Base-by-base conservation (phyloP, 2,888 invertebrate species). In the Limenitis camilla region DNA sequence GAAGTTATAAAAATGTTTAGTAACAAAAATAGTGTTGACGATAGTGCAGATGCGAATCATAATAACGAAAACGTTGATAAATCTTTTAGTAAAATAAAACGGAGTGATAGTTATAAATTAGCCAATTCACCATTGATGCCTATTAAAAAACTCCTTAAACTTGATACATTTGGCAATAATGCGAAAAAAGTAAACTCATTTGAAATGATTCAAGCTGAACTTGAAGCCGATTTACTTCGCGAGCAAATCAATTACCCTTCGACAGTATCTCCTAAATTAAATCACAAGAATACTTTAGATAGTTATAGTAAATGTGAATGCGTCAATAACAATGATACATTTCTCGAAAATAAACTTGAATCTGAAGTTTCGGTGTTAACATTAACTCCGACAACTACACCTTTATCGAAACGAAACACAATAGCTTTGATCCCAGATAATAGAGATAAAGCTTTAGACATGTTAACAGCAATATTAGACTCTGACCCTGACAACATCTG, bases 61-160 rank as follows among this genome's bases (percentile, higher is more conserved):
- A 63, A 62, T 56, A 62, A 63, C 47, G 66, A 72, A 53, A 48
- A 54, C 55, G 58, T 58, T 41, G 76, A 78, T 49, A 84, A 76
- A 61, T 70, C 72, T 11, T 62, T 73, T 53, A 76, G 67, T 61
- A 91, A 90, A 81, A 87, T 95, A 42, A 94, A 93, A 78, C 92
- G 95, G 55, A 94, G 94, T 74, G 94, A 95, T 75, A 95, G 95
- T 79, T 95, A 95, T 73, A 91, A 94, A 61, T 89, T 93, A 76
- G 95, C 95, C 10, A 95, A 95, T 78, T 91, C 91, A 61, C 91
- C 91, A 28, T 88, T 91, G 59, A 88, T 91, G 79, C 90, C 90
- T 35, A 91, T 92, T 46, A 91, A 90, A 76, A 92, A 90, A 72
- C 85, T 88, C 61, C 73, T 89, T 41, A 89, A 87, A 71, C 74